phyloP scores from a whole-genome alignment of 2,797 vertebrate genomes.

The Apodemus agrarius region DNA sequence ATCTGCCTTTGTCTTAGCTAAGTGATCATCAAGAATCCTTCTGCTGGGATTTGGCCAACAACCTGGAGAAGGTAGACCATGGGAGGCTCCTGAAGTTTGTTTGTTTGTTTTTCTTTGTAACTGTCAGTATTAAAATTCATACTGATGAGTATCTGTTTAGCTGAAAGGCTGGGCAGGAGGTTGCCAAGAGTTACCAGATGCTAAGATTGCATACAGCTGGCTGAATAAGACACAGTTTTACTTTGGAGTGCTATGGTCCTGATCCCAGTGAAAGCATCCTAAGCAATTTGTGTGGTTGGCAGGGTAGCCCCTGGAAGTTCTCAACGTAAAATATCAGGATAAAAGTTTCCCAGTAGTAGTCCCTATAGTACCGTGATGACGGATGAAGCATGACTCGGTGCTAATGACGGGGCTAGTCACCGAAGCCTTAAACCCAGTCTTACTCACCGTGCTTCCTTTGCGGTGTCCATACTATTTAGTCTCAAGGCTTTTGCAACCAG shows the following conservation, averaged over 20 bases:
- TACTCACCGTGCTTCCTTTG: background rate
- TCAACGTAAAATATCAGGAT: background rate
- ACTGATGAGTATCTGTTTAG: conserved; percentile 28
- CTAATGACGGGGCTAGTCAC: background rate
- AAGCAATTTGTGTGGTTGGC: background rate
- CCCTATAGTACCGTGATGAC: background rate
- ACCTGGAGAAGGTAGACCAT: background rate
- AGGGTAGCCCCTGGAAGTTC: background rate
- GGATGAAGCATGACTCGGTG: background rate
- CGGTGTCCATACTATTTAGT: background rate
- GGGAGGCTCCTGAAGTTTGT: conserved; percentile 43
- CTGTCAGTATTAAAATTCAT: conserved; percentile 54
- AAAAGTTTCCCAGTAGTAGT: background rate
- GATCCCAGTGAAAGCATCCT: background rate
- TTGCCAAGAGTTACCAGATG: background rate
- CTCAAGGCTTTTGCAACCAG: background rate
- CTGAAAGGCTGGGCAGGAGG: background rate
- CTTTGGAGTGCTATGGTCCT: background rate
- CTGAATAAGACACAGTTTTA: conserved; percentile 45
- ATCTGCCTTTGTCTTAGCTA: background rate
- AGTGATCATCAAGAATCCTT: background rate
- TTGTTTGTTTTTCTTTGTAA: background rate
- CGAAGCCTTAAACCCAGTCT: background rate
- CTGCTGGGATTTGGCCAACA: background rate
- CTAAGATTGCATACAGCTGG: background rate